Evolutionary conservation across 2,113 vertebrate genomes (phyloP).

Genomic region (Dendropsophus ebraccatus): DNA sequence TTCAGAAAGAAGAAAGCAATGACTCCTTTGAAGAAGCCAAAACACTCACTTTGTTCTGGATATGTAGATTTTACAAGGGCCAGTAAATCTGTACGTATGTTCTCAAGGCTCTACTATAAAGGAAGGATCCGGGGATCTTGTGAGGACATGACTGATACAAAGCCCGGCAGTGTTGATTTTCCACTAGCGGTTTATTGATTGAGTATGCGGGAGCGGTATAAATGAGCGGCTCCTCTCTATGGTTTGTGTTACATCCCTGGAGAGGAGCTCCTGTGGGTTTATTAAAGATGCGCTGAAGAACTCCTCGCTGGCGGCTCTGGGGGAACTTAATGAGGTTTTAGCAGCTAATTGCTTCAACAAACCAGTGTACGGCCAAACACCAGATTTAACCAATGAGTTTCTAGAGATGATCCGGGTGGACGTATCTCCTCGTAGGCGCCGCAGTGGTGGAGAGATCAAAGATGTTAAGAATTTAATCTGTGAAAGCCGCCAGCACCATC

Average conservation of each 20-base stretch:
- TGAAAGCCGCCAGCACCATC: too few species aligned
- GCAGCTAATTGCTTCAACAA: conserved; percentile 42
- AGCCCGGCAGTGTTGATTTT: background rate
- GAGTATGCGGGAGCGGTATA: conserved; percentile 21
- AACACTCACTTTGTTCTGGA: too few species aligned
- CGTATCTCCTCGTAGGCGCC: background rate
- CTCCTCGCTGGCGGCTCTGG: background rate
- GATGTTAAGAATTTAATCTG: background rate
- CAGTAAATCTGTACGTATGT: background rate
- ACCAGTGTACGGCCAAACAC: background rate
- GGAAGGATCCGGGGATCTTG: background rate
- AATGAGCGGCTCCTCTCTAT: conserved; percentile 10
- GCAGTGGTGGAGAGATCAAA: background rate
- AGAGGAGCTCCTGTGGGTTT: conserved; percentile 36
- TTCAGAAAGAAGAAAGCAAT: too few species aligned
- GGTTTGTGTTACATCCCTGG: conserved; percentile 15
- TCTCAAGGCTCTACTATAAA: background rate
- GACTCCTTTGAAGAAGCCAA: too few species aligned
- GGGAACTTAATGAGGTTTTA: conserved; percentile 36
- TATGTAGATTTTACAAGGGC: background rate
- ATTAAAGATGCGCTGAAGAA: conserved; percentile 37
- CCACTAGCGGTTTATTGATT: conserved; percentile 16
- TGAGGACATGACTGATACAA: background rate
- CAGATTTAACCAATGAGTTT: conserved; percentile 22
- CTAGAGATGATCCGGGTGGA: background rate